These are phyloP conservation scores for Pavo muticus DNA, from an alignment of 2,113 vertebrate species.

Conservation along the genomic window DNA sequence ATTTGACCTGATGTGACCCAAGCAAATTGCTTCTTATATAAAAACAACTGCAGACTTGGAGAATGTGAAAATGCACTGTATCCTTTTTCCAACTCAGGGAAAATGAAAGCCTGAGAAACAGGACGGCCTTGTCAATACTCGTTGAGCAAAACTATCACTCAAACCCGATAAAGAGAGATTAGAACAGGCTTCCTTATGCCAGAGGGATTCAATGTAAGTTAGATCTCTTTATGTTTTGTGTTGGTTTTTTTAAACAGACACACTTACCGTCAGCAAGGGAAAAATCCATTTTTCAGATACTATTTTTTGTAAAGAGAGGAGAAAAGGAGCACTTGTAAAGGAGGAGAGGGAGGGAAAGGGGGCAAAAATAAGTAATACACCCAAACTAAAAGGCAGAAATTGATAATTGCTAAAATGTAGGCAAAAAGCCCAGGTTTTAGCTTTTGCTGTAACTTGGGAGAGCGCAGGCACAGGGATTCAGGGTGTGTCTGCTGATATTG, in stretches of 20 bases:
- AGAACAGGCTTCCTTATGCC: slow-evolving; percentile 75
- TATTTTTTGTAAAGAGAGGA: background rate
- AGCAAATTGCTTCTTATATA: slow-evolving; percentile 89
- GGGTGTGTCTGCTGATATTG: slow-evolving; percentile 85
- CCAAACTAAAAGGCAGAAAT: slow-evolving; percentile 10
- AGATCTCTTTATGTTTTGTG: slow-evolving; percentile 54
- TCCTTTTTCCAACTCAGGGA: slow-evolving; percentile 77
- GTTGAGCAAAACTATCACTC: slow-evolving; percentile 78
- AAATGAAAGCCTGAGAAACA: slow-evolving; percentile 82
- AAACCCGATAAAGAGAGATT: slow-evolving; percentile 77
- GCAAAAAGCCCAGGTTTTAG: slow-evolving; percentile 60
- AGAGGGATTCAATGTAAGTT: slow-evolving; percentile 75
- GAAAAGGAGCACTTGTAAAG: slow-evolving; percentile 20
- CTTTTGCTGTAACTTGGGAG: slow-evolving; percentile 67
- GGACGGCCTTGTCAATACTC: slow-evolving; percentile 76
- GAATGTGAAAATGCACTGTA: slow-evolving; percentile 85
- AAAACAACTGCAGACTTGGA: slow-evolving; percentile 86
- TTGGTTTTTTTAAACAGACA: slow-evolving; percentile 53
- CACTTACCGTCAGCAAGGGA: background rate
- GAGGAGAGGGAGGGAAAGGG: background rate
- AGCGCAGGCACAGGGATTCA: slow-evolving; percentile 70
- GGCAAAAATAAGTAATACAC: background rate
- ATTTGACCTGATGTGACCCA: slow-evolving; percentile 87
- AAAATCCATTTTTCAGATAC: slow-evolving; percentile 55
- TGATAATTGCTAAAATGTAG: slow-evolving; percentile 48